phyloP scores from a whole-genome alignment of 2,113 vertebrate genomes.

The Capricornis sumatraensis region DNA sequence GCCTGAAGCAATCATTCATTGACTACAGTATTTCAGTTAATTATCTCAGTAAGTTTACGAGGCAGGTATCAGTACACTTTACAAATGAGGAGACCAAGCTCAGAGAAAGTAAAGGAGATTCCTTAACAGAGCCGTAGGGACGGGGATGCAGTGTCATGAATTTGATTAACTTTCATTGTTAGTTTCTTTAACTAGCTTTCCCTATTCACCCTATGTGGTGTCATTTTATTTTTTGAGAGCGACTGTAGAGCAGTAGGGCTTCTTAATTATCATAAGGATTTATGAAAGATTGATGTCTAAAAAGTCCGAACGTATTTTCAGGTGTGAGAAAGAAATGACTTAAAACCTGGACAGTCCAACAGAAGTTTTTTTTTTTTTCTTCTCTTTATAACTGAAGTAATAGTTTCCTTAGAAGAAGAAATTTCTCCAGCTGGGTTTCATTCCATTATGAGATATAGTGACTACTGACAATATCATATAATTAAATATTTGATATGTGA shows the following conservation, averaged over 20 bases:
- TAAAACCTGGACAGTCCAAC: neutral
- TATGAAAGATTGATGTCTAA: neutral
- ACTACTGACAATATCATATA: neutral
- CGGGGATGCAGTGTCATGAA: neutral
- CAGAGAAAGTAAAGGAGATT: neutral
- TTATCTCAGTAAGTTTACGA: neutral
- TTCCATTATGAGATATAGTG: neutral
- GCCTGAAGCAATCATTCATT: neutral
- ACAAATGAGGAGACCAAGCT: neutral
- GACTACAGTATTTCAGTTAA: neutral
- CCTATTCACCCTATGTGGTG: neutral
- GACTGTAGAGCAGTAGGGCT: neutral
- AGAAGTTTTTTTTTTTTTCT: neutral
- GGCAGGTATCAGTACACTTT: neutral
- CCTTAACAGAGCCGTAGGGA: neutral
- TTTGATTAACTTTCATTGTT: neutral
- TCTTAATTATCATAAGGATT: neutral
- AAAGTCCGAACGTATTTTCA: neutral
- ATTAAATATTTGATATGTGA: neutral
- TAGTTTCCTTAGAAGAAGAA: neutral
- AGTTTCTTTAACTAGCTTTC: neutral
- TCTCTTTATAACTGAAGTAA: neutral
- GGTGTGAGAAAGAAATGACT: neutral
- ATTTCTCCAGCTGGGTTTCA: neutral
- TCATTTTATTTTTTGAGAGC: neutral